Conservation (phyloP, 1,140 invertebrate species). For the Leguminivora glycinivorella region DNA sequence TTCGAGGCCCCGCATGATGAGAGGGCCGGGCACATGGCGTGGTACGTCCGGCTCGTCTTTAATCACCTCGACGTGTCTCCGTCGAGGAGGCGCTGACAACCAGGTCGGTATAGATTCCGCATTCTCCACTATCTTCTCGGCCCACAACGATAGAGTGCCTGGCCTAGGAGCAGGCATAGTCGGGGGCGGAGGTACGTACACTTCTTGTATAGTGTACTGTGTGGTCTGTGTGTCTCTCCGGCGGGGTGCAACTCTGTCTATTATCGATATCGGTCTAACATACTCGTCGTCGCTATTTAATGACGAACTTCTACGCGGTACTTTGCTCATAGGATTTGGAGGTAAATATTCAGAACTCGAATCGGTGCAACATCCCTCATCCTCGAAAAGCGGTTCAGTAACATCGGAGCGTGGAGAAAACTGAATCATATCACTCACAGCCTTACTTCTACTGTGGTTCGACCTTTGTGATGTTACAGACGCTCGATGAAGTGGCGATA, state of each 20-base stretch:
- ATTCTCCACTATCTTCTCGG: constrained; percentile 68
- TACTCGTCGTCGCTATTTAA: constrained; percentile 62
- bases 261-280: constrained; percentile 60
- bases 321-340: constrained; percentile 35
- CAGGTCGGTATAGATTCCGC: constrained; percentile 64
- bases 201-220: constrained; percentile 60
- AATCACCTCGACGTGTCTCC: constrained; percentile 60
- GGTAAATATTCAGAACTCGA: constrained; percentile 54
- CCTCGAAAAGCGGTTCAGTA: constrained; percentile 46
- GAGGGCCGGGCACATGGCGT: constrained; percentile 51
- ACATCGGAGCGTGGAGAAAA: constrained; percentile 59
- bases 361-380: constrained; percentile 52
- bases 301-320: constrained; percentile 24
- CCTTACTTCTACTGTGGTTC: constrained; percentile 38
- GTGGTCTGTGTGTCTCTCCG: constrained; percentile 51
- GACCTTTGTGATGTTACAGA: constrained; percentile 41
- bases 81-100: constrained; percentile 65
- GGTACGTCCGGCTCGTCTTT: constrained; percentile 65
- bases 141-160: constrained; percentile 64
- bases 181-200: constrained; percentile 61
- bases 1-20: constrained; percentile 79
- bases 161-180: constrained; percentile 57
- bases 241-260: constrained; percentile 67
- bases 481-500: constrained; percentile 43
- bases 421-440: constrained; percentile 65